Base-by-base conservation (phyloP, 2,113 vertebrate species). In the Proteles cristata region DNA sequence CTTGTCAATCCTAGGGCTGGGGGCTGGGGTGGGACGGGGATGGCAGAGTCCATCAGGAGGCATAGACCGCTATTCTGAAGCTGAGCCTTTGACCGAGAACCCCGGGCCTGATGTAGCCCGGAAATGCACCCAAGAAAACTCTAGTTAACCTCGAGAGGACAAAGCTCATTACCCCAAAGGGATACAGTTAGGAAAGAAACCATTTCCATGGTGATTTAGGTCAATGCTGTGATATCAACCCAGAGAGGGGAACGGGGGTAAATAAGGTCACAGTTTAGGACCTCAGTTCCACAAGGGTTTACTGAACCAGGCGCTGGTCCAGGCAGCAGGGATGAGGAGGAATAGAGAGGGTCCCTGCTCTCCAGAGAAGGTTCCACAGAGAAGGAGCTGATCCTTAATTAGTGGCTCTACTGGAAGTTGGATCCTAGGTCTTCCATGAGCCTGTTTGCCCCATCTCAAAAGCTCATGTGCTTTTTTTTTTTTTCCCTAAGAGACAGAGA, bases 41-140 rank as follows among this genome's bases (percentile, higher is more conserved):
- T 11, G 61, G n/a, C 25, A 48, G 53, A 33, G 74, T 39, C 4
- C 33, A 65, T 21, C 76, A n/a, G 39, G 68, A 21, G 53, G 23
- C 7, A 0, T 1, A 1, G 25, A 11, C 90, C 14, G 11, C 50
- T 33, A 0, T 0, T 2, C 23, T 17, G 14, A 23, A 84, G 61
- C 25, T 81, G 61, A 65, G 58, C 19, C 16, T n/a, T 88, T 16
- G 48, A 50, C 23, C 19, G 14, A 25, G 16, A 80, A 28, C 5
- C 15, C 82, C 26, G 33, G 86, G 11, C 19, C 50, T 35, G 63
- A 65, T 7, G 5, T 8, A 61, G 55, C 26, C 53, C 83, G 76
- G 26, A 83, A 73, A 45, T 12, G n/a, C 8, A 71, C 45, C 73
- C 28, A 4, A 25, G 79, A 45, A 39, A 19, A 45, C 28, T 2